Evolutionary conservation across 2,113 vertebrate genomes (phyloP), one percentile per base, ranked within the genome.

Genomic region (Atherinomorus stipes): DNA sequence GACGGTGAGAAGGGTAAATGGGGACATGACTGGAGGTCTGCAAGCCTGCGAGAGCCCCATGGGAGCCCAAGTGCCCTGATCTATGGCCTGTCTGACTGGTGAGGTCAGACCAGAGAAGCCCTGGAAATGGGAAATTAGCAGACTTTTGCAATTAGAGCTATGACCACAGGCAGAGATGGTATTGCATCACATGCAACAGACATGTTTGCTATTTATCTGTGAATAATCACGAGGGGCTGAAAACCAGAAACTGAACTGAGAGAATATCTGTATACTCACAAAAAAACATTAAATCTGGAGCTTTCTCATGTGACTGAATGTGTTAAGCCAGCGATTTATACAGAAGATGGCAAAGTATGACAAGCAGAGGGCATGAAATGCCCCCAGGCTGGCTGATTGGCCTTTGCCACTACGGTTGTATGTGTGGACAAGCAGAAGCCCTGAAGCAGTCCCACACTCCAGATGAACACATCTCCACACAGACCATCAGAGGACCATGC

Each of bases 61-160:
- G 91, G 92, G 92, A 94, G 85, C 76, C 65, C 78, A 53, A 38
- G 69, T 92, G 90, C 89, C 91, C 92, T 94, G 92, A 93, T 92
- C 94, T 94, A 92, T 93, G 94, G 93, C 92, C 89, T 78, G 60
- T 53, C 56, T 78, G 80, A 83, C 84, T 69, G 89, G 84, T 91
- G 94, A 94, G 94, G 95, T 96, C 95, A 95, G 74, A 76, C 73
- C 83, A 91, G 89, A 81, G 88, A 91, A 95, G 94, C 93, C 93
- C 94, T 94, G 95, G 94, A 96, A 95, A 95, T 93, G 88, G 93
- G 88, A 95, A 97, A 97, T 96, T 95, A 95, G 94, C 93, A 93
- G 94, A 94, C 92, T 68, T 92, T 95, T 91, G 95, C 94, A 96
- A 96, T 96, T 95, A 92, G 90, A 85, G 83, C 81, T 91, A 81